Evolutionary conservation across 2,113 vertebrate species (phyloP), one percentile per base, ranked within the genome.

Genomic region (Pachypanchax playfairii): DNA sequence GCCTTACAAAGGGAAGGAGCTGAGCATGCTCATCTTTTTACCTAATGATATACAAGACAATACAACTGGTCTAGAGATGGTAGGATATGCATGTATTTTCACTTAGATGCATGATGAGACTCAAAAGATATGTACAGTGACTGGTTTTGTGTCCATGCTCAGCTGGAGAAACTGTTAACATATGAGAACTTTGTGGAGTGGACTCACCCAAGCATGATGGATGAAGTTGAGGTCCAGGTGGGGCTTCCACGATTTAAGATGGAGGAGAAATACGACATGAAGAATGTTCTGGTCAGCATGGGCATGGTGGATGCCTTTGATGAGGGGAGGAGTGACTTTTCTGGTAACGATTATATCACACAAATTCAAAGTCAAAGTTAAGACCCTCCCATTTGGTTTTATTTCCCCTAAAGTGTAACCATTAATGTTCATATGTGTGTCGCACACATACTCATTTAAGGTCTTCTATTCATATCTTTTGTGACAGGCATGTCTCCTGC

Each of bases 11-110:
- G 94, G 93, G 39, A 94, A 95, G 31, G 94, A 95, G 22, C 92
- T 98, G 41, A 98, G 95, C 79, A 96, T 99, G 95, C 84, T 98
- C 50, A 93, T 98, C 84, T 82, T 98, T 60, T 90, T 99, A 0
- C 97, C 97, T 33, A 90, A 69, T 56, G 82, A 90, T 0, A 89
- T 93, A 1, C 92, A 94, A 38, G 95, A 96, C 1, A 75, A 87
- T 22, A 89, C 88, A 5, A 94, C 93, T 0, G 96, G 95, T 48
- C 89, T 99, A 82, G 90, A 95, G 80, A 88, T 94, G 95, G 97
- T 98, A 85, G 77, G 24, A 58, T 24, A 49, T 39, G 52, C 24
- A 20, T 17, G 24, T 15, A 41, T 29, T 67, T 12, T 28, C 18
- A 20, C 11, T 6, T 31, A 9, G 0, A 65, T 0, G 3, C 24